Percentiles rank a stretch among this genome's conserved stretches.
phyloP scores from a whole-genome alignment of 2,113 vertebrate species.

The Perca schrenkii region DNA sequence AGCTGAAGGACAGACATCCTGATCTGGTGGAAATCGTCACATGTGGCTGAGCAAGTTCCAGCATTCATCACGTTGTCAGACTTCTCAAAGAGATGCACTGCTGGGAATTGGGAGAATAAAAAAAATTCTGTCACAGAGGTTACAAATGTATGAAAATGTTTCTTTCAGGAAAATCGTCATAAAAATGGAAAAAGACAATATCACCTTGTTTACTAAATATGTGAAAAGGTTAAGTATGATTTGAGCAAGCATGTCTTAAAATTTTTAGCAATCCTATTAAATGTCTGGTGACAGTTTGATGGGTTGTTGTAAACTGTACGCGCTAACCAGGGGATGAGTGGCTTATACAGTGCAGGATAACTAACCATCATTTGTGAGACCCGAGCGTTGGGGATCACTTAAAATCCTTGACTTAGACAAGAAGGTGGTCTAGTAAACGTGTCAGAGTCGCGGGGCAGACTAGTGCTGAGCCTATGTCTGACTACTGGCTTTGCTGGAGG shows the following conservation, averaged over 20 bases:
- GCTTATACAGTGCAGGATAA: not conserved
- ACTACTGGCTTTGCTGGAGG: not conserved
- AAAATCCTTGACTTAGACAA: not conserved
- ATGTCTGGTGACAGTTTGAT: not conserved
- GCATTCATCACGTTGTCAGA: constrained; percentile 88
- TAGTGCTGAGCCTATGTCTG: not conserved
- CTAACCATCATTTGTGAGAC: not conserved
- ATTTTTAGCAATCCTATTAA: not conserved
- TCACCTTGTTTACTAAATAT: not conserved
- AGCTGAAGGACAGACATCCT: constrained; percentile 94
- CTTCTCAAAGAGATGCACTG: constrained; percentile 88
- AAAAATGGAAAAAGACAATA: not conserved
- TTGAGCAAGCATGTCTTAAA: not conserved
- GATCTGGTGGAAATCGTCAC: constrained; percentile 96
- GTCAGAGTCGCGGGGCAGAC: constrained; percentile 16
- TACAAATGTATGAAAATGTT: not conserved
- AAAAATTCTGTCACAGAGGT: constrained; percentile 6
- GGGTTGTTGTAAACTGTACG: not conserved
- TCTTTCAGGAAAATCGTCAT: not conserved
- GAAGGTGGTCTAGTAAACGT: constrained; percentile 41
- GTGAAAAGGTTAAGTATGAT: not conserved
- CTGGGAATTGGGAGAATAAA: constrained; percentile 52
- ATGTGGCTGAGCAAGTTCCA: constrained; percentile 91
- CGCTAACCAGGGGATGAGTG: not conserved
- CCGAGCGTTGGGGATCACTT: not conserved